Evolutionary conservation across 2,113 vertebrate genomes (phyloP), one percentile per base, ranked within the genome.

Genomic region (Osmerus eperlanus): DNA sequence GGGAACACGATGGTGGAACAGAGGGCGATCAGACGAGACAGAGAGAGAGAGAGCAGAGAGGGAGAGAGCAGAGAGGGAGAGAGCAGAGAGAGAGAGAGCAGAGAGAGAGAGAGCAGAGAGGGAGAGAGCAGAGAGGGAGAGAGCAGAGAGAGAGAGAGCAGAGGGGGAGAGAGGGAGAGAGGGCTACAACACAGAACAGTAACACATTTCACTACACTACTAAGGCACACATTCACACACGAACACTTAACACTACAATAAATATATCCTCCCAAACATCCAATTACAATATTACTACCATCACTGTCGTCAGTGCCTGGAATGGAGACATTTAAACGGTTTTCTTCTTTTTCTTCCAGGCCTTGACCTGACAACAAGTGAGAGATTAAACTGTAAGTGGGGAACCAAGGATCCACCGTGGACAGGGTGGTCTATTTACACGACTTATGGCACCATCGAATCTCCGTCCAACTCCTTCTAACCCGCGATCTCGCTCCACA

Each of bases 211-310:
- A 78, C 82, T 82, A n/a, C 0, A 70, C 86, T 87, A 87, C 84
- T 81, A 86, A 89, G 85, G 82, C 89, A 88, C 87, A 74, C 77
- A 83, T 80, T 65, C 86, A 86, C 76, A 72, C 80, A 84, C 88
- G 77, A 28, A 86, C 87, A 88, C 68, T 85, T 69, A 85, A 87
- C 84, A 58, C 70, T 78, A 90, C 85, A 89, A 91, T 91, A 92
- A 91, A 91, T 90, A 91, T 68, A 70, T 76, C 75, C 82, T 86
- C 72, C 74, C 54, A 19, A 71, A 76, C 78, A 71, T 41, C 61
- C 61, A 23, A 54, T 68, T 65, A 72, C 60, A 23, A 79, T 72
- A 65, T 62, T 58, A 74, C 75, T 71, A 80, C 70, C 70, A 59
- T 78, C 70, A 82, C 65, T 16, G 70, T 73, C 71, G 78, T 82